Evolutionary conservation across 1,140 invertebrate genomes (phyloP).

Genomic region (Paralvinella palmiformis): DNA sequence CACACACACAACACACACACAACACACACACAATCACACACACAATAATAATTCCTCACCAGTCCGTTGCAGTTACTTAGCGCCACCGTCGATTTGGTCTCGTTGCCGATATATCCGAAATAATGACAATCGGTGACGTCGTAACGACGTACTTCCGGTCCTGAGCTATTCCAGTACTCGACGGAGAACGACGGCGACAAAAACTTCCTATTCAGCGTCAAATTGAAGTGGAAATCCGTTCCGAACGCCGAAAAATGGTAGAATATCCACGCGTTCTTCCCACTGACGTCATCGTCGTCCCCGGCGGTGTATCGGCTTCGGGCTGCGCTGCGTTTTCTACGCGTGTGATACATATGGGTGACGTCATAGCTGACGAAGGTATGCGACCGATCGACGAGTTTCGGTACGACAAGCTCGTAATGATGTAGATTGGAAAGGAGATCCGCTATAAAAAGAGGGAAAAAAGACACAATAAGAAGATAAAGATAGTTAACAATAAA

Average conservation of each 20-base stretch:
- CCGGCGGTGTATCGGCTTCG: slow-evolving; percentile 1
- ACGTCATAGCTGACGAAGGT: slow-evolving; percentile 33
- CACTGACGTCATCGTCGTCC: slow-evolving; percentile 12
- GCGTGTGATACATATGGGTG: slow-evolving; percentile 12
- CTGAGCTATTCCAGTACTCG: slow-evolving; percentile 25
- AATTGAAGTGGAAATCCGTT: slow-evolving; percentile 33
- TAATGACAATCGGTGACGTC: slow-evolving; percentile 32
- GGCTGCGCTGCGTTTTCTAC: background rate
- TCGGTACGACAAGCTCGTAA: slow-evolving; percentile 33
- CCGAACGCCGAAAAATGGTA: slow-evolving; percentile 37
- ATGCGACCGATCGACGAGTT: slow-evolving; percentile 29
- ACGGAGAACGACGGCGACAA: slow-evolving; percentile 28
- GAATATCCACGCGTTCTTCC: slow-evolving; percentile 21
- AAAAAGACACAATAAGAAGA: no score
- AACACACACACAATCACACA: background rate
- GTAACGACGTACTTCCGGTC: slow-evolving; percentile 9
- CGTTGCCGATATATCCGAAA: slow-evolving; percentile 20
- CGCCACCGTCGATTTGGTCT: slow-evolving; percentile 22
- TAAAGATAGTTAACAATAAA: no score
- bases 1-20: no score
- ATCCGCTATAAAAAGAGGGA: background rate
- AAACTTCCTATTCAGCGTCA: slow-evolving; percentile 30
- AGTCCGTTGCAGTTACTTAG: slow-evolving; percentile 40
- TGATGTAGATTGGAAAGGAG: slow-evolving; percentile 10
- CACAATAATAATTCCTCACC: slow-evolving; percentile 25